Evolutionary conservation across 2,888 invertebrate genomes (phyloP), one percentile per base, ranked within the genome.

Genomic region (Pollenia griseotomentosa): DNA sequence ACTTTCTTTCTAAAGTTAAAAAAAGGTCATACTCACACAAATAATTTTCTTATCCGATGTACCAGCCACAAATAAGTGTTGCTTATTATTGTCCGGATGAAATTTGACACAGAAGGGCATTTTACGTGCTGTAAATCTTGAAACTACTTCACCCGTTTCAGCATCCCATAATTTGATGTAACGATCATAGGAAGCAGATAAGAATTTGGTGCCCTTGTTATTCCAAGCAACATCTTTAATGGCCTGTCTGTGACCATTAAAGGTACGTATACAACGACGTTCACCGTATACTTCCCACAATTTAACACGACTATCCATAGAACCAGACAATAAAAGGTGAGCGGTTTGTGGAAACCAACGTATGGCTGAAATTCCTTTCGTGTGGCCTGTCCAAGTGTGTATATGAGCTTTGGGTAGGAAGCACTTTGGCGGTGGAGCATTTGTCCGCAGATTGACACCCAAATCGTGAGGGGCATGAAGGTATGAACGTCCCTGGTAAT

Each of bases 121-220:
- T 94, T 99, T 99, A 79, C 98, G 95, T 70, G 98, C 99, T 19
- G 98, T 98, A 94, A 99, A 99, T 61, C 98, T 95, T 0, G 96
- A 96, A 46, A 97, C 93, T 86, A 97, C 97, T 89, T 95, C 95
- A 65, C 99, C 99, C 0, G 97, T 98, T 94, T 99, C 99, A 0
- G 99, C 99, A 93, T 99, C 99, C 99, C 99, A 99, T 61, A 99
- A 94, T 94, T 99, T 99, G 83, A 99, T 98, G 92, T 97, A 99
- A 77, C 99, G 96, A 94, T 99, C 99, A 94, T 99, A 99, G 0
- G 99, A 99, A 59, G 99, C 99, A 0, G 99, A 99, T 4, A 99
- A 94, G 93, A 99, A 99, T 91, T 97, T 96, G 57, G 96, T 96
- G 1, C 99, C 99, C 57, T 95, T 95, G 92, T 99, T 99, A 93